These are phyloP conservation scores for Australoheros facetus DNA, from an alignment of 2,797 vertebrate genomes.

Conservation along the genomic window DNA sequence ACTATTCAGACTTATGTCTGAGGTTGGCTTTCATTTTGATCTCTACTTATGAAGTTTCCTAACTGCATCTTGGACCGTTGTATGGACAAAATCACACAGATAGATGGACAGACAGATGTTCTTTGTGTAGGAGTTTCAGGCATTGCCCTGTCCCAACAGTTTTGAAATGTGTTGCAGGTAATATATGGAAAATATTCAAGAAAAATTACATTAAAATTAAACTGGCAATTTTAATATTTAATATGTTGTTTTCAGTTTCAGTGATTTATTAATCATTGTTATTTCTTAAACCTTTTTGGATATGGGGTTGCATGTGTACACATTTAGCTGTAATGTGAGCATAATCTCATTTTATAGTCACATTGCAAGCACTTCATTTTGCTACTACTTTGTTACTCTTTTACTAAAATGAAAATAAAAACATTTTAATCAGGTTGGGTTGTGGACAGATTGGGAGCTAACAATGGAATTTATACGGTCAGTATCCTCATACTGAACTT, in stretches of 20 bases:
- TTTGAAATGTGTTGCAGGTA: neutral
- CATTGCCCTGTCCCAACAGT: neutral
- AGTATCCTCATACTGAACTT: too few relatives aligned
- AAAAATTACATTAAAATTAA: neutral
- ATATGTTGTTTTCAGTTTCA: neutral
- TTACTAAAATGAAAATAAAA: neutral
- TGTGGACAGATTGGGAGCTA: too few relatives aligned
- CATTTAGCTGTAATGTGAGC: neutral
- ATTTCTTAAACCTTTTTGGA: neutral
- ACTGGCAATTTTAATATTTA: neutral
- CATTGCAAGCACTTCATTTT: neutral
- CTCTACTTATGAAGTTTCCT: neutral
- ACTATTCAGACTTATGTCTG: neutral
- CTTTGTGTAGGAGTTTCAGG: neutral
- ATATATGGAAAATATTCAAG: neutral
- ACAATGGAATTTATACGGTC: too few relatives aligned
- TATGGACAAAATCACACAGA: neutral
- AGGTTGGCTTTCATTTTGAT: neutral
- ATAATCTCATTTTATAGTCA: neutral
- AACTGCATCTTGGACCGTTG: neutral
- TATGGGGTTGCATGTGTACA: too few relatives aligned
- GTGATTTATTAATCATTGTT: neutral
- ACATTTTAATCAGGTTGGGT: too few relatives aligned
- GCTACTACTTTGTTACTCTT: neutral
- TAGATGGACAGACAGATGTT: neutral